These are phyloP conservation scores for Alfaro cultratus DNA, from an alignment of 2,797 vertebrate species.

Conservation along the genomic window DNA sequence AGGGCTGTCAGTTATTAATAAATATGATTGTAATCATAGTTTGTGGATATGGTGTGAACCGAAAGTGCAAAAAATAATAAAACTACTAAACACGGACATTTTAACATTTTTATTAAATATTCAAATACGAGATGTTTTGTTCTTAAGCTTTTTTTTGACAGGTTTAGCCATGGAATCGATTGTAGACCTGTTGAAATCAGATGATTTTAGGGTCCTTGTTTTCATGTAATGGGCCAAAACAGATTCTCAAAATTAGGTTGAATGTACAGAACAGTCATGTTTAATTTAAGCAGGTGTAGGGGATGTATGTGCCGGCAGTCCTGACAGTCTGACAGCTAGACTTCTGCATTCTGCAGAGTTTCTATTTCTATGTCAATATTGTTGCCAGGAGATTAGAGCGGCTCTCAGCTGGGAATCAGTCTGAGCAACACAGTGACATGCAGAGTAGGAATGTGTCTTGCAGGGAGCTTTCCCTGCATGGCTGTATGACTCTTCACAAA, in stretches of 20 bases:
- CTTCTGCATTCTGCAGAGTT: constrained; percentile 68
- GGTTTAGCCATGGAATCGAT: not conserved
- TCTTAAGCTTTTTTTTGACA: not conserved
- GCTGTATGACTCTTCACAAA: not conserved
- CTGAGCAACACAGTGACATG: constrained; percentile 76
- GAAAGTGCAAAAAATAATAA: not conserved
- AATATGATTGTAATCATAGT: not conserved
- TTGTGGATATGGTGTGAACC: not conserved
- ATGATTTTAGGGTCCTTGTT: not conserved
- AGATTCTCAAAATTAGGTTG: not conserved
- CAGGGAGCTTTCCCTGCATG: constrained; percentile 63
- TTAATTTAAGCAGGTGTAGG: constrained; percentile 18
- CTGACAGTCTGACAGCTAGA: constrained; percentile 63
- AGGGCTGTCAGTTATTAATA: not conserved
- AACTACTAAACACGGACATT: not conserved
- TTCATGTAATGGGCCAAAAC: not conserved
- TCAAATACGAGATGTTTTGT: not conserved
- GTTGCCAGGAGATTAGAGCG: constrained; percentile 82
- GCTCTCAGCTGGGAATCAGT: constrained; percentile 77
- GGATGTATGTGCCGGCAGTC: constrained; percentile 60
- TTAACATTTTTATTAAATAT: not conserved
- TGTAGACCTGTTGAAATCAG: not conserved
- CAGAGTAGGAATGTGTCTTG: constrained; percentile 81
- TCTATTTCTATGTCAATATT: constrained; percentile 81
- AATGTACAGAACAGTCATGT: not conserved